Evolutionary conservation across 2,797 vertebrate species (phyloP).

Genomic region (Oophaga sylvatica): DNA sequence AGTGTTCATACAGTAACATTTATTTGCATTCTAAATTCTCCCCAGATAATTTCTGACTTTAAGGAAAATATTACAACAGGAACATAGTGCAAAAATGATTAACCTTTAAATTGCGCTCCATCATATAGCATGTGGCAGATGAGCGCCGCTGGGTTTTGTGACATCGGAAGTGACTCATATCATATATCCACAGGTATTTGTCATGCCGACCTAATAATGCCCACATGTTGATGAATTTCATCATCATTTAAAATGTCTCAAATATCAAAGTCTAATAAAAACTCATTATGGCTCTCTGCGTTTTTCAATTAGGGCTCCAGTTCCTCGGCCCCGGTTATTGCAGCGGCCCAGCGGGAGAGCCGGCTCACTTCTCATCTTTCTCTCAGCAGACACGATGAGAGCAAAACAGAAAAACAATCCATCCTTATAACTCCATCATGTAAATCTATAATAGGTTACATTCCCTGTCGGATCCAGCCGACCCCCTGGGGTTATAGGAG

Average conservation of each 20-base stretch:
- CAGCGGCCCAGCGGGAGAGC: constrained; percentile 37
- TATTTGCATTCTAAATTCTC: neutral
- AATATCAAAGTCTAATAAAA: constrained; percentile 63
- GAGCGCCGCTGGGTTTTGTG: constrained; percentile 20
- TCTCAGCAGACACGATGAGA: constrained; percentile 52
- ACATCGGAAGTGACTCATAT: constrained; percentile 47
- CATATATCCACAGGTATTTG: constrained; percentile 50
- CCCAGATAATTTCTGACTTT: constrained; percentile 15
- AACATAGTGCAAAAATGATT: constrained; percentile 29
- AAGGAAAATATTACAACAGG: constrained; percentile 34
- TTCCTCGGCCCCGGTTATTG: constrained; percentile 62
- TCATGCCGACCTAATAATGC: constrained; percentile 46
- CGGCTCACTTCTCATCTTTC: constrained; percentile 58
- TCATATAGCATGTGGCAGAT: constrained; percentile 14
- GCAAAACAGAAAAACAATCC: constrained; percentile 29
- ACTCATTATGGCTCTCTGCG: constrained; percentile 52
- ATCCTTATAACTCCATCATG: constrained; percentile 14
- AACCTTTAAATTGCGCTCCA: constrained; percentile 28
- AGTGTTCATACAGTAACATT: neutral
- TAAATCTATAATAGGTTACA: constrained; percentile 53
- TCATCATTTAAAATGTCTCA: constrained; percentile 48
- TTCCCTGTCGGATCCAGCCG: constrained; percentile 32
- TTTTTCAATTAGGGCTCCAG: constrained; percentile 64
- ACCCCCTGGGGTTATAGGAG: constrained; percentile 28
- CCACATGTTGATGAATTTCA: constrained; percentile 53